phyloP scores from a whole-genome alignment of 2,113 vertebrate genomes.

The Sinocyclocheilus anophthalmus region DNA sequence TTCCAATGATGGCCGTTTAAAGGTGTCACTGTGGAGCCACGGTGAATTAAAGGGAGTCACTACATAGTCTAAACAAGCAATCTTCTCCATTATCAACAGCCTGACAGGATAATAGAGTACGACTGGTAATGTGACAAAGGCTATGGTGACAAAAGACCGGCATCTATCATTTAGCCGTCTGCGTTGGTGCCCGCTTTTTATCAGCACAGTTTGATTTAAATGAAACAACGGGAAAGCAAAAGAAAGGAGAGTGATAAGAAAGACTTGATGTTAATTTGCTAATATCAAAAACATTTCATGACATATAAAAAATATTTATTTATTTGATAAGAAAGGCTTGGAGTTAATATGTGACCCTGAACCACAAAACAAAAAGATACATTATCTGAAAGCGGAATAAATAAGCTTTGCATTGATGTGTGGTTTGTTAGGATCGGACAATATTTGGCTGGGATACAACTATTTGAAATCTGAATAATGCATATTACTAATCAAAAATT shows the following conservation, averaged over 20 bases:
- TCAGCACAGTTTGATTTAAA: conserved; percentile 8
- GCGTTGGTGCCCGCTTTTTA: not conserved
- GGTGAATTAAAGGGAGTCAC: conserved; percentile 86
- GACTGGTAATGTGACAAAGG: conserved; percentile 74
- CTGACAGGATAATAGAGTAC: conserved; percentile 89
- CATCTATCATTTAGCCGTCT: conserved; percentile 56
- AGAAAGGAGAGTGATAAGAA: not conserved
- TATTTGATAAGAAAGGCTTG: not conserved
- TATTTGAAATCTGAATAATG: no score
- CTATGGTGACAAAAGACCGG: conserved; percentile 55
- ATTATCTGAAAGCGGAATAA: no score
- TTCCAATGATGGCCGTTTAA: conserved; percentile 89
- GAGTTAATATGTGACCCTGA: no score
- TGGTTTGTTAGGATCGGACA: no score
- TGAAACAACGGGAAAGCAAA: not conserved
- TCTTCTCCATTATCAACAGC: conserved; percentile 81
- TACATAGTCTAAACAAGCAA: conserved; percentile 95
- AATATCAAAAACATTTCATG: not conserved
- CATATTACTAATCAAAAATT: no score
- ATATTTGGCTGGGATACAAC: no score
- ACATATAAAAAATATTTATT: not conserved
- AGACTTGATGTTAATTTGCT: not conserved
- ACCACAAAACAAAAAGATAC: no score
- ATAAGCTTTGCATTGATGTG: no score
- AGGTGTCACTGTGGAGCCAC: conserved; percentile 93